Base-by-base conservation (phyloP, 2,797 vertebrate genomes). In the Acipenser transmontanus region DNA sequence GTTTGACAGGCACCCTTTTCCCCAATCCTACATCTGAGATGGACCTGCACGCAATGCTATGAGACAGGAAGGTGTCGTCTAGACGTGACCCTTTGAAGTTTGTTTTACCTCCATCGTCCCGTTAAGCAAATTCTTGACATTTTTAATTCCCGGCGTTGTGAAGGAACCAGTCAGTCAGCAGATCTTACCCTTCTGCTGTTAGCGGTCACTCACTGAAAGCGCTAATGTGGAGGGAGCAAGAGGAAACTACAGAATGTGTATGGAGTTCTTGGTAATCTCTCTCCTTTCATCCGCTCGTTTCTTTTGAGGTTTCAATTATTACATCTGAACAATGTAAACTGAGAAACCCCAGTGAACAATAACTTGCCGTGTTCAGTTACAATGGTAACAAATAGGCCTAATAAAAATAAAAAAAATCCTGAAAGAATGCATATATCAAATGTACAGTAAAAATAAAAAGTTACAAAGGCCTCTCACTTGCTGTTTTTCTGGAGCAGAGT, bases 31-130 rank as follows among this genome's bases (percentile, higher is more conserved):
- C 69, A 1, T 61, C 66, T 66, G 69, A 70, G 72, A 69, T 68
- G 67, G 64, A 73, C 20, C 76, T 69, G 67, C 17, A 49, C 56
- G 68, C 34, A 57, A 73, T 69, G 71, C 70, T 67, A 69, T 34
- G 68, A 77, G 80, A 86, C 87, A 88, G 87, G 86, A 85, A 87
- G 73, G 77, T 82, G 70, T 83, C n/a, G 81, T 92, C 85, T 89
- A 88, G 85, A 82, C 71, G 12, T 49, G 73, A 66, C 66, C 66
- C 87, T 86, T 87, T 89, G 85, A 89, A 85, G 82, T 83, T 80
- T 64, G 66, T 74, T 79, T 70, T 76, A 71, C 70, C 76, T 83
- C 80, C 72, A 73, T 75, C 70, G 68, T 69, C 50, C 66, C 64
- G 62, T 63, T 72, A 4, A 20, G 68, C 66, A 74, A 13, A 13